These are phyloP conservation scores for Sphaerophoria taeniata DNA, from an alignment of 2,888 invertebrate genomes.

Conservation along the genomic window DNA sequence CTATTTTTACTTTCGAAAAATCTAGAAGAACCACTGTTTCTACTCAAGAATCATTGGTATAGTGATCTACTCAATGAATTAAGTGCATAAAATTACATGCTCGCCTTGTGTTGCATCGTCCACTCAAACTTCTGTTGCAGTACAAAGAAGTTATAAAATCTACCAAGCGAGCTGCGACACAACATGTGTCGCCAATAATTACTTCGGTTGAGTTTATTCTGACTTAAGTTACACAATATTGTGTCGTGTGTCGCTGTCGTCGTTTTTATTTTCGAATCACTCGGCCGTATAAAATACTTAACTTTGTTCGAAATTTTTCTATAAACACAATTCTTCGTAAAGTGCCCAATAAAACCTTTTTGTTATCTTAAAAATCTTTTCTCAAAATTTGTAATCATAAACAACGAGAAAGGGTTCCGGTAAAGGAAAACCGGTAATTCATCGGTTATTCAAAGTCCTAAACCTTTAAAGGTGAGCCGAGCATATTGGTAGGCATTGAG, in stretches of 20 bases:
- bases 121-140: constrained; percentile 59
- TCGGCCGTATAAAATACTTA: not conserved
- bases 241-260: constrained; percentile 32
- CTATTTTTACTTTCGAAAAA: not conserved
- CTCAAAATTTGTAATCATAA: constrained; percentile 35
- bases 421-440: not conserved
- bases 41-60: constrained; percentile 52
- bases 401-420: constrained; percentile 6
- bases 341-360: constrained; percentile 37
- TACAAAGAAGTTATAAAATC: constrained; percentile 35
- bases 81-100: constrained; percentile 55
- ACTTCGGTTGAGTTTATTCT: constrained; percentile 34
- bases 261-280: constrained; percentile 6
- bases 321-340: constrained; percentile 18
- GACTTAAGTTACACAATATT: constrained; percentile 11
- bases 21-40: not conserved
- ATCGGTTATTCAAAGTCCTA: constrained; percentile 17
- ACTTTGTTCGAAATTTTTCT: not conserved
- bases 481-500: too few species aligned
- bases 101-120: constrained; percentile 42
- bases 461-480: not conserved
- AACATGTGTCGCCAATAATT: constrained; percentile 61
- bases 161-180: constrained; percentile 30
- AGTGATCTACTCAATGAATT: constrained; percentile 69
- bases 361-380: constrained; percentile 41